Conservation (phyloP, 2,797 vertebrate species). For the Cossypha polioptera region DNA sequence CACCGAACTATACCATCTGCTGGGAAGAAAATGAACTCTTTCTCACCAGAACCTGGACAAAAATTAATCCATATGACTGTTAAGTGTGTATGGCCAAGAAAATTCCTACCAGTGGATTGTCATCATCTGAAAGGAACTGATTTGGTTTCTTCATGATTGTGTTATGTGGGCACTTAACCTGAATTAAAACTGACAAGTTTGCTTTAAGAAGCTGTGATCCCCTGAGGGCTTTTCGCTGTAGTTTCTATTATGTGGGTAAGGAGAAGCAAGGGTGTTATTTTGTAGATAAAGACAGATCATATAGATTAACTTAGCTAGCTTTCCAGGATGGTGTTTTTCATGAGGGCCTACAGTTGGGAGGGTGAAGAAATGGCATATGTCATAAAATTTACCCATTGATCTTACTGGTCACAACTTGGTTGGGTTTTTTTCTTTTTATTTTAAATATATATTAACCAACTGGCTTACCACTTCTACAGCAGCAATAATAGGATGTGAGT, state of each 20-base stretch:
- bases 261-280: not conserved
- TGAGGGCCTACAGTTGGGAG: not conserved
- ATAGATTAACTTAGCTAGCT: not conserved
- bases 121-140: not conserved
- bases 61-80: not conserved
- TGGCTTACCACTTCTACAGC: not conserved
- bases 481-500: not conserved
- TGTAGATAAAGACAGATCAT: not conserved
- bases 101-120: not conserved
- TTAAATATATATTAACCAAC: not conserved
- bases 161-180: not conserved
- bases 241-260: not conserved
- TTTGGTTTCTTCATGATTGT: conserved; percentile 3
- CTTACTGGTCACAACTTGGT: not conserved
- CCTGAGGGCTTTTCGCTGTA: not conserved
- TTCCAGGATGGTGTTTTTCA: not conserved
- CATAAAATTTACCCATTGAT: not conserved
- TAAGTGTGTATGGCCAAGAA: not conserved
- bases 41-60: not conserved
- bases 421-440: not conserved
- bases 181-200: conserved; percentile 60
- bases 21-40: not conserved
- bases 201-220: conserved; percentile 28
- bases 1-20: not conserved
- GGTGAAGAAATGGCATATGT: not conserved